phyloP scores from a whole-genome alignment of 2,113 vertebrate species.

The Phrynosoma blainvillii region DNA sequence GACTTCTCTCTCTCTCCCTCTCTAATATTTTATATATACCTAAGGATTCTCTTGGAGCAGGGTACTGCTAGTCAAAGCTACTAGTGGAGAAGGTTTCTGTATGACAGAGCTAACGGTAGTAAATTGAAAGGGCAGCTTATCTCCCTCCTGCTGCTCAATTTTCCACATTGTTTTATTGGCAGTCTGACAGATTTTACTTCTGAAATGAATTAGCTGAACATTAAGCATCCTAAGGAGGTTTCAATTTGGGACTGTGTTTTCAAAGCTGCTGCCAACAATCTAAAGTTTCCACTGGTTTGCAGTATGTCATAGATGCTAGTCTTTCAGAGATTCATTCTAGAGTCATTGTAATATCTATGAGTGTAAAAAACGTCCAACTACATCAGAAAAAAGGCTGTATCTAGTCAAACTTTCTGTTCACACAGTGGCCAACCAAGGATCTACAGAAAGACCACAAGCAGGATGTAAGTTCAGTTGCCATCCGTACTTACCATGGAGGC shows the following conservation, averaged over 20 bases:
- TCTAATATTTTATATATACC: too few relatives aligned
- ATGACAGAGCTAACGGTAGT: conserved; percentile 36
- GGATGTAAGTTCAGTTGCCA: too few relatives aligned
- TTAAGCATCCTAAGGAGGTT: conserved; percentile 55
- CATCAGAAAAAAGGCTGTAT: too few relatives aligned
- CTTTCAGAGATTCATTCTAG: conserved; percentile 30
- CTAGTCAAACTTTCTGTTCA: too few relatives aligned
- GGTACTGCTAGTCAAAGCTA: not conserved
- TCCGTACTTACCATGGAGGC: too few relatives aligned
- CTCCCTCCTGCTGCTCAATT: conserved; percentile 49
- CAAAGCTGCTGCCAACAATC: conserved; percentile 46
- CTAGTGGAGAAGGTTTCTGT: conserved; percentile 20
- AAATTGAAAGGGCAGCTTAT: conserved; percentile 53
- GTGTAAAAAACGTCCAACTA: too few relatives aligned
- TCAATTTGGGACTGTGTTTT: conserved; percentile 44
- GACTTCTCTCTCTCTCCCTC: too few relatives aligned
- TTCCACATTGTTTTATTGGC: conserved; percentile 33
- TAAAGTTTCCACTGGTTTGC: conserved; percentile 22
- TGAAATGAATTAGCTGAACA: conserved; percentile 59
- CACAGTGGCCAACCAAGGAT: too few relatives aligned
- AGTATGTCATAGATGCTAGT: conserved; percentile 8
- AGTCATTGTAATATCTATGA: conserved; percentile 9
- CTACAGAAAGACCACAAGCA: too few relatives aligned
- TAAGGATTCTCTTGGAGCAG: not conserved
- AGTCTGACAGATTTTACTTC: conserved; percentile 53